Evolutionary conservation across 2,113 vertebrate genomes (phyloP).

Genomic region (Crotophaga sulcirostris): DNA sequence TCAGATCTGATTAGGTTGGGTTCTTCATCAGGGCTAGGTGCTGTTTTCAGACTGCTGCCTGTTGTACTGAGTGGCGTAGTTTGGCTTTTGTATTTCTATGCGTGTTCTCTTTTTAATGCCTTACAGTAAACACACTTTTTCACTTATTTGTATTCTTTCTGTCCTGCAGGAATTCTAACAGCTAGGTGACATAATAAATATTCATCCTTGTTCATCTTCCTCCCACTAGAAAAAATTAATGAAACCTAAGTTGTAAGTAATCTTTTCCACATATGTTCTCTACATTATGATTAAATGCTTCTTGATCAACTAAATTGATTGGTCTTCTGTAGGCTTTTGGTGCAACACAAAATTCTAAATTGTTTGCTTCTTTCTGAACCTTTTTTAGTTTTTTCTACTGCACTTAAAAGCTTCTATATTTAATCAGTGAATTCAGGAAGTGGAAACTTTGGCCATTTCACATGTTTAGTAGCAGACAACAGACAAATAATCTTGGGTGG

Average conservation of each 20-base stretch:
- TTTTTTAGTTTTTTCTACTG: neutral
- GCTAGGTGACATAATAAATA: neutral
- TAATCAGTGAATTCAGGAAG: neutral
- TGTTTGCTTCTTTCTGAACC: neutral
- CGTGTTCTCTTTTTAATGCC: neutral
- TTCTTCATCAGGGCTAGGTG: neutral
- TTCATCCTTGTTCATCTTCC: neutral
- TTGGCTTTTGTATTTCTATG: fast-evolving
- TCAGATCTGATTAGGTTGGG: neutral
- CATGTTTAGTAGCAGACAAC: neutral
- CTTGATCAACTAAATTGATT: neutral
- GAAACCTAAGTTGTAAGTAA: neutral
- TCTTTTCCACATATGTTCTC: neutral
- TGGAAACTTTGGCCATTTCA: neutral
- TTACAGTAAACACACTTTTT: neutral
- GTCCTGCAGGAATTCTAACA: neutral
- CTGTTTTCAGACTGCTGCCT: neutral
- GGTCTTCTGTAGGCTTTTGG: neutral
- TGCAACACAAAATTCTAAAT: neutral
- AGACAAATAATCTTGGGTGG: neutral
- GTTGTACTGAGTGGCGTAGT: fast-evolving
- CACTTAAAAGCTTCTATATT: neutral
- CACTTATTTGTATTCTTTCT: neutral
- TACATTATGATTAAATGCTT: neutral
- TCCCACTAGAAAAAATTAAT: neutral